Conservation (phyloP, 2,888 invertebrate species). For the Brachyopa scutellaris region DNA sequence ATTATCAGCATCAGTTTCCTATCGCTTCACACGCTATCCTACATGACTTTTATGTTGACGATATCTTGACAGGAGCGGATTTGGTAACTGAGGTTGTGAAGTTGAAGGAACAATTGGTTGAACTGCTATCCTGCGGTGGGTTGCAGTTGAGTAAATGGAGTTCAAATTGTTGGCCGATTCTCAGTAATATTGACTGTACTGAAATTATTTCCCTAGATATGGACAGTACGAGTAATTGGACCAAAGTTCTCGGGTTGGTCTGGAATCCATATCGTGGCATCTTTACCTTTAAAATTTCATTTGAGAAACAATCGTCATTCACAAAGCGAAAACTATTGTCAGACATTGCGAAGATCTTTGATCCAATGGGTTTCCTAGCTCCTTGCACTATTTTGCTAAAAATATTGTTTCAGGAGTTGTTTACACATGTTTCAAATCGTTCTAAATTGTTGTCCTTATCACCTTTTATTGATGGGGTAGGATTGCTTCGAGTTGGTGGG, state of each 20-base stretch:
- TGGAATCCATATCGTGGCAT: slow-evolving; percentile 8
- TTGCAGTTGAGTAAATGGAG: slow-evolving; percentile 1
- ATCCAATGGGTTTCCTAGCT: background rate
- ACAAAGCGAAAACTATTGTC: slow-evolving; percentile 7
- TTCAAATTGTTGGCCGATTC: background rate
- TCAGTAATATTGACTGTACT: background rate
- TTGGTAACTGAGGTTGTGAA: background rate
- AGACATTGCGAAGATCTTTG: slow-evolving; percentile 9
- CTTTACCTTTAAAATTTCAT: background rate
- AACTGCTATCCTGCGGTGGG: slow-evolving; percentile 1
- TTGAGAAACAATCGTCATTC: background rate
- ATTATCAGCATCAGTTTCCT: slow-evolving; percentile 29
- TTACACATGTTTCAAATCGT: no score
- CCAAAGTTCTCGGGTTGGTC: background rate
- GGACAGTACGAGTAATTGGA: background rate
- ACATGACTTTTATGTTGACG: slow-evolving; percentile 62
- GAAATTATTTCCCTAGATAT: background rate
- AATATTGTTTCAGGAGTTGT: no score
- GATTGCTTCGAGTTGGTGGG: background rate
- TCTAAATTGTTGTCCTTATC: no score
- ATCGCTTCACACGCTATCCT: slow-evolving; percentile 40
- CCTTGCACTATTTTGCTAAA: no score
- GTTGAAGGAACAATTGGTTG: background rate
- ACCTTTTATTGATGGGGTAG: background rate
- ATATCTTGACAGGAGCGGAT: slow-evolving; percentile 4